These are phyloP conservation scores for Cyclargus thomasi DNA, from an alignment of 1,140 invertebrate genomes.

Conservation along the genomic window DNA sequence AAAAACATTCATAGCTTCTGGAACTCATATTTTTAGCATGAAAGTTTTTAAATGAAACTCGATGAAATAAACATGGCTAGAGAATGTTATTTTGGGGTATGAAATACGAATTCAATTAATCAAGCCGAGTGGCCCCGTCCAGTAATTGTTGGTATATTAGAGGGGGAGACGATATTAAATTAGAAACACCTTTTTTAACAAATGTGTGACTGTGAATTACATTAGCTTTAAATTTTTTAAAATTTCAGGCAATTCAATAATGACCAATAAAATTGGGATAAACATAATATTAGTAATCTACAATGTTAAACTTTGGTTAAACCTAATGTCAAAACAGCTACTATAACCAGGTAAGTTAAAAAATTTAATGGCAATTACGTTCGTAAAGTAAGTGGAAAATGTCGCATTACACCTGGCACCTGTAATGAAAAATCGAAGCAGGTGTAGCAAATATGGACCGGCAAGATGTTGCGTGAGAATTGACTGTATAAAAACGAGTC, in stretches of 20 bases:
- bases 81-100: background rate
- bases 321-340: no score
- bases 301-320: no score
- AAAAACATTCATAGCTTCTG: no score
- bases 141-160: background rate
- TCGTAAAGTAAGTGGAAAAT: background rate
- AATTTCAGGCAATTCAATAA: no score
- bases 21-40: no score
- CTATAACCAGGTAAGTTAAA: background rate
- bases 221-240: background rate
- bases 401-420: background rate
- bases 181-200: conserved; percentile 8
- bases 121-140: background rate
- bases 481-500: background rate
- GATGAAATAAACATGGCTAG: background rate
- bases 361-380: background rate
- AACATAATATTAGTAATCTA: no score
- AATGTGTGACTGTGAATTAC: background rate
- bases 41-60: background rate
- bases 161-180: conserved; percentile 9
- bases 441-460: background rate
- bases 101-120: background rate
- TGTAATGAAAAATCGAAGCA: conserved; percentile 7
- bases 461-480: conserved; percentile 11
- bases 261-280: no score